These are phyloP conservation scores for Mayetiola destructor DNA, from an alignment of 2,888 invertebrate species.

Conservation along the genomic window DNA sequence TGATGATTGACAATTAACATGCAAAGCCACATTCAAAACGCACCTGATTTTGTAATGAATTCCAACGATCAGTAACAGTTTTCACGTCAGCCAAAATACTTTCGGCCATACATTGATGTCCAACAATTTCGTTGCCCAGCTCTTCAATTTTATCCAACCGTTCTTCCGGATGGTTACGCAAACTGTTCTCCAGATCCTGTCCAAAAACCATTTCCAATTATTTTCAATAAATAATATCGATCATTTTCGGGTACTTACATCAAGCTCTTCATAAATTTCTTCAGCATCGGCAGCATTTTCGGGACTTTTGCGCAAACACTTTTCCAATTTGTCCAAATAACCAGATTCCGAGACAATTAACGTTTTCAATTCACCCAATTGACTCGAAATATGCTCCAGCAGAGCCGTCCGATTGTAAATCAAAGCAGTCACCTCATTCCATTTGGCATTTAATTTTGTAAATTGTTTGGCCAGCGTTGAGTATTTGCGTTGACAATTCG, in stretches of 20 bases:
- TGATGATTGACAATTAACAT: not conserved
- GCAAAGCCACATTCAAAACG: constrained; percentile 14
- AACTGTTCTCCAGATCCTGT: constrained; percentile 69
- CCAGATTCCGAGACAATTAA: constrained; percentile 56
- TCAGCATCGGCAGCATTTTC: constrained; percentile 72
- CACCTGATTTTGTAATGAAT: constrained; percentile 53
- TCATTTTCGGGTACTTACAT: constrained; percentile 41
- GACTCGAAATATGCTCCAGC: constrained; percentile 59
- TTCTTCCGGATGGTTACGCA: constrained; percentile 57
- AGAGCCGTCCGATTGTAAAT: constrained; percentile 52
- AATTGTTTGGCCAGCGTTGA: constrained; percentile 49
- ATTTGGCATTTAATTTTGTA: constrained; percentile 53
- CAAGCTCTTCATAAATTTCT: constrained; percentile 79
- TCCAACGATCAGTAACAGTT: constrained; percentile 48
- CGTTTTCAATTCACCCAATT: constrained; percentile 64
- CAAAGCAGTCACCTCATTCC: constrained; percentile 53
- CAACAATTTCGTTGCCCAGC: constrained; percentile 56
- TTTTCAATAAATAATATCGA: constrained; percentile 13
- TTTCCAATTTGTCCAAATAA: constrained; percentile 67
- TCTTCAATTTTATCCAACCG: constrained; percentile 59
- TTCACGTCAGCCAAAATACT: constrained; percentile 53
- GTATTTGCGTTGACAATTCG: constrained; percentile 26
- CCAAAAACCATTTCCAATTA: constrained; percentile 15
- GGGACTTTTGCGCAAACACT: constrained; percentile 53
- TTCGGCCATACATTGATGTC: constrained; percentile 57